A percentile compares a stretch with the other conserved stretches of the same genome.
Evolutionary conservation across 2,888 invertebrate genomes (phyloP).

Genomic region (Eristalis pertinax): DNA sequence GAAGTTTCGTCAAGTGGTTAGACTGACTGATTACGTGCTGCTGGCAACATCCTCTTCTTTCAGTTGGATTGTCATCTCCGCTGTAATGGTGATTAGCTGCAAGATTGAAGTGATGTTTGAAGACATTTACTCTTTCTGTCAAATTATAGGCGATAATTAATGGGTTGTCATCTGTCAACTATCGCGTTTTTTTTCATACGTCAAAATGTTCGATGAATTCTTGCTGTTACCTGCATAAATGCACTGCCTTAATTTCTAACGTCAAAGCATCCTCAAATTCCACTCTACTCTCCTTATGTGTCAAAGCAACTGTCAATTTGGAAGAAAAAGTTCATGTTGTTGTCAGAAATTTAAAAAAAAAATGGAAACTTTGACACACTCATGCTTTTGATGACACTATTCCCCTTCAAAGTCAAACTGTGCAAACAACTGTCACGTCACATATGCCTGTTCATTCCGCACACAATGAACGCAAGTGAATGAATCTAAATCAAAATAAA

Average conservation of each 20-base stretch:
- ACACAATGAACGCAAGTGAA: not conserved
- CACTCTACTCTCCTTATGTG: not conserved
- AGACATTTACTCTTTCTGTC: no score
- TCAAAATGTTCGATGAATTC: no score
- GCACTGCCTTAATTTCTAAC: no score
- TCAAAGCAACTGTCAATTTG: not conserved
- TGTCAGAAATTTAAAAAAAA: not conserved
- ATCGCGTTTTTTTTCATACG: no score
- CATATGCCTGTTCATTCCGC: not conserved
- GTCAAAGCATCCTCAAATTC: not conserved
- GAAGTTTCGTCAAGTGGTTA: not conserved
- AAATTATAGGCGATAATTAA: no score
- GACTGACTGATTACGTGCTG: not conserved
- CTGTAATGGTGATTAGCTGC: no score
- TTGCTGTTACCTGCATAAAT: no score
- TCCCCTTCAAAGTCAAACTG: not conserved
- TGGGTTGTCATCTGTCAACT: no score
- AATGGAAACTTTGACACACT: not conserved
- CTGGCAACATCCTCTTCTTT: not conserved
- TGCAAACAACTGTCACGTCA: not conserved
- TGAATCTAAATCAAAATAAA: conserved; percentile 3
- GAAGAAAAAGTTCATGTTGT: not conserved
- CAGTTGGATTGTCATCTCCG: not conserved
- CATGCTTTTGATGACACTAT: not conserved
- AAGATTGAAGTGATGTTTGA: no score